Evolutionary conservation across 2,888 invertebrate genomes (phyloP), one percentile per base, ranked within the genome.

Genomic region (Sepiola atlantica): DNA sequence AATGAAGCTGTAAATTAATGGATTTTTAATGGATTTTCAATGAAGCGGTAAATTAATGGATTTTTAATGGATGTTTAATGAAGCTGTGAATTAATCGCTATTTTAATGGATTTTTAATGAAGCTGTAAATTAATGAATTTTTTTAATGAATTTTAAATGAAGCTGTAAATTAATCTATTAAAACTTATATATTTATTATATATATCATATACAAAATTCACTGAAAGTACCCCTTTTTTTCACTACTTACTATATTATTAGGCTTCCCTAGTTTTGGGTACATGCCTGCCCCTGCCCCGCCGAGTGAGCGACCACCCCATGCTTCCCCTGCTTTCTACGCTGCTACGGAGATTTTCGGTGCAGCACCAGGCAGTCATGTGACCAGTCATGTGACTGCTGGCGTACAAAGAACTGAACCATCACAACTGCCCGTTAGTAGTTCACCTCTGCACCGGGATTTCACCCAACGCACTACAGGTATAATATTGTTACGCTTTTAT

Each of bases 231-330:
- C 55, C 57, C 45, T 45, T 35, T 57, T 55, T 93, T 57, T 54
- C 55, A 35, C n/a, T 77, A 93, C 61, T 93, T 93, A 35, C 93
- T 61, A 32, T 93, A 93, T 96, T 96, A 96, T 94, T 97, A 97
- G 97, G 97, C 96, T 97, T 97, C 96, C 97, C 97, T 96, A 97
- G 97, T 96, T 97, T 97, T 96, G 97, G 97, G 96, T 97, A 97
- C 97, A 97, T 97, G 96, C 95, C 95, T 90, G 94, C 95, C 93
- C 94, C 95, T 55, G 95, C 96, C 95, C 98, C 98, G 98, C 97
- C 98, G 97, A 97, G 97, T 95, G 97, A 97, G 95, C 95, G 97
- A 95, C 96, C 55, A 92, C 92, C 92, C 92, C 92, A 96, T 95
- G 97, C 97, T 95, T 97, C 98, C 94, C 97, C 97, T 93, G 97